Conservation (phyloP, 2,113 vertebrate genomes). For the Aix galericulata region DNA sequence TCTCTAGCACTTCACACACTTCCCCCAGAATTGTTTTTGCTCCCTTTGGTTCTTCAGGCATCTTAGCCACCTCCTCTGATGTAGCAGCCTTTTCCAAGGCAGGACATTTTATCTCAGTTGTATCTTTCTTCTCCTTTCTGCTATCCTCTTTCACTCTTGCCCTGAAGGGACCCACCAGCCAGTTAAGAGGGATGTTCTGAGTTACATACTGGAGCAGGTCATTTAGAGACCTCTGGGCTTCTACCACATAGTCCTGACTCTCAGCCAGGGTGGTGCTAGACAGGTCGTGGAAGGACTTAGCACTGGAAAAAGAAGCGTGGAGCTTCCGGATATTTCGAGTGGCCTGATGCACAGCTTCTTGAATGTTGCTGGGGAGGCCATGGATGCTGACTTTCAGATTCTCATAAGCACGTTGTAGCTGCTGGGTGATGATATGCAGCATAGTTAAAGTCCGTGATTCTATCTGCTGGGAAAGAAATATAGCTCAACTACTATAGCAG, state of each 20-base stretch:
- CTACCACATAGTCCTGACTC: conserved; percentile 73
- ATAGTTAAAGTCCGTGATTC: conserved; percentile 77
- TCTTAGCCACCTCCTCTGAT: neutral
- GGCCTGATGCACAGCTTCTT: conserved; percentile 80
- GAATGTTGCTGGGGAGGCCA: conserved; percentile 86
- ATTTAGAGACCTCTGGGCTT: conserved; percentile 85
- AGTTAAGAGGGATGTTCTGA: conserved; percentile 81
- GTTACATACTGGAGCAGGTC: conserved; percentile 77
- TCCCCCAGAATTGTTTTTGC: neutral
- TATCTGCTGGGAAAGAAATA: conserved; percentile 58
- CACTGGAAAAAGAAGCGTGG: conserved; percentile 79
- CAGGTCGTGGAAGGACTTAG: conserved; percentile 79
- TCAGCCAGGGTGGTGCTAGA: conserved; percentile 78
- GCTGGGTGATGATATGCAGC: conserved; percentile 81
- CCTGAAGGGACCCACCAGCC: conserved; percentile 80
- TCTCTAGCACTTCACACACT: neutral
- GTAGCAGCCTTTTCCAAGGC: neutral
- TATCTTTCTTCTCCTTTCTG: conserved; percentile 1
- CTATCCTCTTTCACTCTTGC: conserved; percentile 36
- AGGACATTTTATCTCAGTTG: neutral
- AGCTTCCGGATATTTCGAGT: conserved; percentile 80
- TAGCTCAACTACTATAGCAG: neutral
- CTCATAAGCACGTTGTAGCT: conserved; percentile 78
- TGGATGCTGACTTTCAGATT: conserved; percentile 82
- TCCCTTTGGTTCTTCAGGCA: neutral